phyloP scores from a whole-genome alignment of 2,888 invertebrate genomes.

The Orthosia cruda region DNA sequence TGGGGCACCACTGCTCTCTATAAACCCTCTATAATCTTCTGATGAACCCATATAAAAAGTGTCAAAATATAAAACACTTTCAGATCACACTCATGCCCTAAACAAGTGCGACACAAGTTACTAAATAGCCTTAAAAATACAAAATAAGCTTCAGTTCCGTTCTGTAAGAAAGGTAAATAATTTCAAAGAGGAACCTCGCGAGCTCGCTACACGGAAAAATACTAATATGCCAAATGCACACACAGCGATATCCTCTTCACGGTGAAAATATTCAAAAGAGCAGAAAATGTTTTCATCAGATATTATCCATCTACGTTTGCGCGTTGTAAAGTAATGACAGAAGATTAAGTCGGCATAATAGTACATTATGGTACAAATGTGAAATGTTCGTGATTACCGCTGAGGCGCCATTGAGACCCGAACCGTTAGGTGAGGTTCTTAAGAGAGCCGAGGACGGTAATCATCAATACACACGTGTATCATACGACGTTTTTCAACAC shows the following conservation, averaged over 20 bases:
- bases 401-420: too few species aligned
- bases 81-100: not conserved
- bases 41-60: not conserved
- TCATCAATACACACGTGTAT: too few species aligned
- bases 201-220: constrained; percentile 43
- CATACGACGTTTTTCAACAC: too few species aligned
- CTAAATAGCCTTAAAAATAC: constrained; percentile 25
- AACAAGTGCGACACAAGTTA: constrained; percentile 5
- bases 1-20: too few species aligned
- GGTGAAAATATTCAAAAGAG: constrained; percentile 63
- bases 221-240: constrained; percentile 62
- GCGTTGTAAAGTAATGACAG: not conserved
- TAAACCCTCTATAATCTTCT: too few species aligned
- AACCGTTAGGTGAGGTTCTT: too few species aligned
- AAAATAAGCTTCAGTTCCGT: constrained; percentile 16
- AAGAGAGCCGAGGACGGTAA: too few species aligned
- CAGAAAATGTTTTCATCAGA: constrained; percentile 64
- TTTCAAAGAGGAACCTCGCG: constrained; percentile 48
- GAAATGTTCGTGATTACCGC: too few species aligned
- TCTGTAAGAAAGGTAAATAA: constrained; percentile 52
- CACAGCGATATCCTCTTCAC: constrained; percentile 49
- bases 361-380: too few species aligned
- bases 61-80: not conserved
- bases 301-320: constrained; percentile 57
- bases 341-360: constrained; percentile 1